Percentiles rank a stretch among this genome's conserved stretches.
phyloP scores from a whole-genome alignment of 2,113 vertebrate species.

The Rhinoderma darwinii region DNA sequence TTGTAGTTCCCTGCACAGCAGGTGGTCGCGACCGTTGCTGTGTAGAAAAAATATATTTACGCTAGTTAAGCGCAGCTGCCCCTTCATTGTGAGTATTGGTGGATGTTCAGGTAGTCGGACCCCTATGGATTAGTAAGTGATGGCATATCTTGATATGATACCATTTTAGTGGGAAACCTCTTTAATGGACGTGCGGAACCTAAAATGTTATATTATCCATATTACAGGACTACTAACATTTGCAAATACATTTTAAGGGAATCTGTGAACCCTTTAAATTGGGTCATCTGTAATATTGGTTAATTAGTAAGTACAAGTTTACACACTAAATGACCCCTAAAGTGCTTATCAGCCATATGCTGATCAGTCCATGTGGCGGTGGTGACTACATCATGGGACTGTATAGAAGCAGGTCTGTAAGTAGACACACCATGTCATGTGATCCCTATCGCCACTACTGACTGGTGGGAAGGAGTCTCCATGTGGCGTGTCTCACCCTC shows the following conservation, averaged over 20 bases:
- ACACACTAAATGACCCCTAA: neutral
- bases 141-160: too few species aligned
- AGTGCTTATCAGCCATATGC: neutral
- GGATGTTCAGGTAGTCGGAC: too few species aligned
- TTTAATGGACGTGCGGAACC: neutral
- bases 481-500: neutral
- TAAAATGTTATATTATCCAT: neutral
- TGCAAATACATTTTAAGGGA: neutral
- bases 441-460: neutral
- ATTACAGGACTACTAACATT: neutral
- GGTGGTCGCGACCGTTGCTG: too few species aligned
- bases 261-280: neutral
- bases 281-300: neutral
- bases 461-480: neutral
- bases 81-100: too few species aligned
- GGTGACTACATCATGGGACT: neutral
- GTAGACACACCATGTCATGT: neutral
- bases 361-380: neutral
- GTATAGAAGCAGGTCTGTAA: neutral
- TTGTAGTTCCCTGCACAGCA: too few species aligned
- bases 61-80: too few species aligned
- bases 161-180: too few species aligned
- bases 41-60: too few species aligned
- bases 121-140: too few species aligned
- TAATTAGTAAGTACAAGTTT: neutral